These are phyloP conservation scores for Acropternis orthonyx DNA, from an alignment of 2,797 vertebrate species.

Conservation along the genomic window DNA sequence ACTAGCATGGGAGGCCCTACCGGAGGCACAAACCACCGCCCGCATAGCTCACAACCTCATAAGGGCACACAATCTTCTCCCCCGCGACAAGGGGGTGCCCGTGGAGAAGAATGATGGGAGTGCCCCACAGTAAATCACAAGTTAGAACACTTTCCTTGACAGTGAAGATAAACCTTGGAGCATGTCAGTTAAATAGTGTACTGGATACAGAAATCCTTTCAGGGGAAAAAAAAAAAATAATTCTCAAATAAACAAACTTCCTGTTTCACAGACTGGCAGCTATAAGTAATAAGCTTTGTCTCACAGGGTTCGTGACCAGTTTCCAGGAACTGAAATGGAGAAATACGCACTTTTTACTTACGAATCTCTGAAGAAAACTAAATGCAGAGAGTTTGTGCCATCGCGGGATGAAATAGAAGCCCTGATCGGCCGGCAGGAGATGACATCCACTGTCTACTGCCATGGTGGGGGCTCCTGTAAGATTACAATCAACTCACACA, in stretches of 20 bases:
- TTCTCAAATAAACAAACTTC: background rate
- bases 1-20: no score
- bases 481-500: conserved; percentile 95
- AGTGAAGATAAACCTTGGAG: background rate
- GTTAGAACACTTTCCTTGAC: background rate
- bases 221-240: background rate
- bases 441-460: conserved; percentile 93
- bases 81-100: no score
- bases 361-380: conserved; percentile 89
- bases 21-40: no score
- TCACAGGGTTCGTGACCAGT: conserved; percentile 87
- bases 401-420: conserved; percentile 91
- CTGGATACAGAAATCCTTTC: background rate
- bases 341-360: conserved; percentile 87
- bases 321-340: conserved; percentile 90
- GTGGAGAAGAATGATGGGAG: background rate
- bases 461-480: conserved; percentile 97
- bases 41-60: no score
- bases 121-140: background rate
- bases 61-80: no score
- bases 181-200: background rate
- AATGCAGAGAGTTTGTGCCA: conserved; percentile 90
- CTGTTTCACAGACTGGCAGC: background rate
- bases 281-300: conserved; percentile 6
- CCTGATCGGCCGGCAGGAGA: conserved; percentile 89